Evolutionary conservation across 1,140 invertebrate genomes (phyloP), one percentile per base, ranked within the genome.

Genomic region (Meloidogyne exigua): DNA sequence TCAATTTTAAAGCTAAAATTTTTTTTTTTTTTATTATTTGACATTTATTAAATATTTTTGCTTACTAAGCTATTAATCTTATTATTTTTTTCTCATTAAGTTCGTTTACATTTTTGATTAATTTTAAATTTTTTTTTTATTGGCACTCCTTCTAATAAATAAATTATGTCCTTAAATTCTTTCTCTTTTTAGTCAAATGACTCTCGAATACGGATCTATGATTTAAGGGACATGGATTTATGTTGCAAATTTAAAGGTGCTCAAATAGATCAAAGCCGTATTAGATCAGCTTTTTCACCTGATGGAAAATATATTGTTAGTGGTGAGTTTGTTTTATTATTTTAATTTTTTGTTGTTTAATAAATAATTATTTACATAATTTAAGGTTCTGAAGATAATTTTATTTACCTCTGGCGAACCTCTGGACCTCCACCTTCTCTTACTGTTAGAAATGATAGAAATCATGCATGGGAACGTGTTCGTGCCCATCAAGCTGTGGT

Each of bases 391-490:
- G 96, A 99, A 88, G 98, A 99, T 90, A 93, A 95, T 84, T 96
- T 93, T 88, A 94, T 80, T 10, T 85, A 85, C 68, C 68, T 85
- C 63, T 86, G 84, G 85, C 68, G 83, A n/a, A 77, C 81, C 13
- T 67, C 49, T 28, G 78, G 81, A 26, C 68, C 75, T 86, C 92
- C 94, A 2, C 96, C 96, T 88, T 94, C 97, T 85, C 93, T 93
- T 28, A 96, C 95, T 18, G 94, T 95, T 0, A 88, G 96, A 76
- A 89, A 95, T 75, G 95, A 99, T 88, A 89, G 96, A 18, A 99
- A 98, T 88, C 93, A 95, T 86, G 97, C 94, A 88, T 99, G 95
- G 95, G 96, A 99, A 89, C 93, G 94, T 0, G 95, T 98, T 49
- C 95, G 96, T 90, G 90, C 90, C 89, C 87, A 79, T 42, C 74